These are phyloP conservation scores for Netelia virgata DNA, from an alignment of 2,888 invertebrate genomes.

Conservation along the genomic window DNA sequence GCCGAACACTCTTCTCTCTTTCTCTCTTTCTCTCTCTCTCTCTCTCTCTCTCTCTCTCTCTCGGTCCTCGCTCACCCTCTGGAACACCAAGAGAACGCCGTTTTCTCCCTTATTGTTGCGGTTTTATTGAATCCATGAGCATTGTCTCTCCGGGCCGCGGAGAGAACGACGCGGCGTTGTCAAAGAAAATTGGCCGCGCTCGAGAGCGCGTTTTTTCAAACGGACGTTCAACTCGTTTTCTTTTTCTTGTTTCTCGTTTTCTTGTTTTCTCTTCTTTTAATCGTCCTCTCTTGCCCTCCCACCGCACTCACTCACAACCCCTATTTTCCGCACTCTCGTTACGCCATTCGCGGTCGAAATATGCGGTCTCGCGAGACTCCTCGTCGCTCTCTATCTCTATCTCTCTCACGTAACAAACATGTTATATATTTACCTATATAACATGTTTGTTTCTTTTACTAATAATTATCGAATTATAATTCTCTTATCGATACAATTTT, in stretches of 20 bases:
- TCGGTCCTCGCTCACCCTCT: conserved; percentile 43
- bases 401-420: background rate
- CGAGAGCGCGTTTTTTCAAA: conserved; percentile 65
- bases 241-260: conserved; percentile 19
- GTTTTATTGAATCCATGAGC: conserved; percentile 84
- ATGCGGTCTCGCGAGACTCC: conserved; percentile 10
- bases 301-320: conserved; percentile 23
- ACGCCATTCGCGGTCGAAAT: background rate
- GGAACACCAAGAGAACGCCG: conserved; percentile 65
- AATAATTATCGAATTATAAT: background rate
- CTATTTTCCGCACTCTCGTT: conserved; percentile 25
- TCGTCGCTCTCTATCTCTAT: background rate
- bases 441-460: too few species aligned
- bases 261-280: conserved; percentile 29
- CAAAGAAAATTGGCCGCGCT: conserved; percentile 78
- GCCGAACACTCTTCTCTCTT: conserved; percentile 52
- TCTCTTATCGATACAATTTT: background rate
- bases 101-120: conserved; percentile 83
- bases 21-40: conserved; percentile 44
- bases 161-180: conserved; percentile 77
- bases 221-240: conserved; percentile 57
- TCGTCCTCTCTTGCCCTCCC: conserved; percentile 6
- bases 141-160: conserved; percentile 77
- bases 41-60: conserved; percentile 47
- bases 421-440: too few species aligned